Percentiles rank a stretch among this genome's conserved stretches.
phyloP scores from a whole-genome alignment of 2,113 vertebrate species.

The Dunckerocampus dactyliophorus region DNA sequence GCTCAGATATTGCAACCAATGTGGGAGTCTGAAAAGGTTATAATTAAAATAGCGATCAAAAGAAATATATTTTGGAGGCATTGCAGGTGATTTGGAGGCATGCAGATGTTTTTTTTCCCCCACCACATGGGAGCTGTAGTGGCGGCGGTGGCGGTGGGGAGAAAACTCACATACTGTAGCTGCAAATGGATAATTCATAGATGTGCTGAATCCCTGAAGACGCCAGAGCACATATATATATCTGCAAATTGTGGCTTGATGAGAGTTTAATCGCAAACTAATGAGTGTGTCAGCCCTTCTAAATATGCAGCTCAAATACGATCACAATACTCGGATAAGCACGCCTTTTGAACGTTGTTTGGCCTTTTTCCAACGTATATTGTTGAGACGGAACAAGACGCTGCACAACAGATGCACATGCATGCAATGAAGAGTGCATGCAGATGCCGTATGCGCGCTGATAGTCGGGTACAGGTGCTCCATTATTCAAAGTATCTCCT shows the following conservation, averaged over 20 bases:
- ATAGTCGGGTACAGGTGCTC: conserved; percentile 61
- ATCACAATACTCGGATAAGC: conserved; percentile 13
- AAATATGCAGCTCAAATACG: conserved; percentile 23
- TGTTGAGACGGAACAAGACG: not conserved
- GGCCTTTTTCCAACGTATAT: not conserved
- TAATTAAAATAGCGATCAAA: conserved; percentile 28
- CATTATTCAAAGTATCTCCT: conserved; percentile 70
- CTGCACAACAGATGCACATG: conserved; percentile 2
- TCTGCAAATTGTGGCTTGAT: conserved; percentile 46
- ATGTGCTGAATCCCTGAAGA: conserved; percentile 43
- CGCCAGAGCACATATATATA: conserved; percentile 28
- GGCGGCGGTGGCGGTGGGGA: conserved; percentile 9
- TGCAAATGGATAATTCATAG: conserved; percentile 57
- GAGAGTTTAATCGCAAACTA: conserved; percentile 58
- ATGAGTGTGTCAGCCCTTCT: conserved; percentile 37
- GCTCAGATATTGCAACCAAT: conserved; percentile 8
- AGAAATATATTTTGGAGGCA: conserved; percentile 36
- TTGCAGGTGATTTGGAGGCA: conserved; percentile 57
- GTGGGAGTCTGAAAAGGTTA: conserved; percentile 23
- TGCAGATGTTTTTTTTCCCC: conserved; percentile 19
- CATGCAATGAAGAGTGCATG: conserved; percentile 24
- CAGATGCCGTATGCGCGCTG: conserved; percentile 19
- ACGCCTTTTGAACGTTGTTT: conserved; percentile 16
- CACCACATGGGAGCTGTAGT: conserved; percentile 26
- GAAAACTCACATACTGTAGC: conserved; percentile 26